Base-by-base conservation (phyloP, 2,113 vertebrate genomes). In the Tachycineta bicolor region DNA sequence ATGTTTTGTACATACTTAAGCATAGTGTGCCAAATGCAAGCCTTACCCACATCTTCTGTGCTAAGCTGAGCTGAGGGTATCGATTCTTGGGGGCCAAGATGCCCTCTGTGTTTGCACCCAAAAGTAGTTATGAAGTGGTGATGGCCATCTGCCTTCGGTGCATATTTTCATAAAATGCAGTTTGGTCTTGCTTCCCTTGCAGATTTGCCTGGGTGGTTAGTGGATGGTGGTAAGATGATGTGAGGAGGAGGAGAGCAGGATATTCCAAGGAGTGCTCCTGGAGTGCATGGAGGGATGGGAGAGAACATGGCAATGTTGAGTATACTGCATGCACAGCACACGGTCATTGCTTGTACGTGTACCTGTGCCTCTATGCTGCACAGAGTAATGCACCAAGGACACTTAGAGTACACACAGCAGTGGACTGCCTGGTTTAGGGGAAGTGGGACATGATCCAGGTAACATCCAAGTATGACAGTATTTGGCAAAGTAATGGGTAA, bases 311-410 rank as follows among this genome's bases (percentile, higher is more conserved):
- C 4, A 11, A 6, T 20, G 21, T 29, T 18, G 44, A 64, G 16
- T 10, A 6, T 25, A 13, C 43, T 58, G 69, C 2, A 1, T 13
- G 31, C 7, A 8, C 5, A 18, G 17, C 1, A 1, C 2, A 1
- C 2, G 3, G 12, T 59, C 33, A 12, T 29, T 0, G 4, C 26
- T 8, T 12, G 39, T 18, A 11, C 5, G 0, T 4, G 43, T 58
- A 17, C 11, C 41, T 31, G 18, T 56, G 56, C 14, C 52, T 5
- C 0, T n/a, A 11, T 22, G 16, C 20, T n/a, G 18, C 31, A 31
- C 15, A 21, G 19, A 34, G 20, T 12, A 25, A 31, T 4, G 52
- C 15, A 28, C 26, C 11, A 22, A 60, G 69, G n/a, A 25, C 17
- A 16, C 25, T 26, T 33, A 15, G 12, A 34, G 28, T 21, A 26